Base-by-base conservation (phyloP, 1,140 invertebrate species). In the Trichonephila clavipes region DNA sequence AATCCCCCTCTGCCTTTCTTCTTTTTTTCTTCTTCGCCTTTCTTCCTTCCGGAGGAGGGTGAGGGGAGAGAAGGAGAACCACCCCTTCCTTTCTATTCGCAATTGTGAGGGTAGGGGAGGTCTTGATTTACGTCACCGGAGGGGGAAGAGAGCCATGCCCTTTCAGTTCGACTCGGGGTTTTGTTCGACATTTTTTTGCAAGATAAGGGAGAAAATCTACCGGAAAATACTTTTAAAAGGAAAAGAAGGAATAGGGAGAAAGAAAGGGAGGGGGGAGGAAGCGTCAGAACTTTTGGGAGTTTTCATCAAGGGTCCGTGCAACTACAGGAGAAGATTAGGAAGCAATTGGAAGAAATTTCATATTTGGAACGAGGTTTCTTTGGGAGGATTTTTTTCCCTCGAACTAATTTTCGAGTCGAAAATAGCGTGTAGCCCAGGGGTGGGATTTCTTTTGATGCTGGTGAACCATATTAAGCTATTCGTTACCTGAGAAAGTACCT, bases 191-290 rank as follows among this genome's bases (percentile, higher is more conserved):
- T 51, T 58, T 83, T 51, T 58, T 58, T 19, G 40, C 81, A 19
- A 59, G 87, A 61, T n/a, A 61, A 66, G 88, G 51, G 69, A 66
- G 88, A 51, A 90, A 77, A 59, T 90, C 66, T 77, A 58, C 72
- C 88, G 72, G 88, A 90, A 90, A 81, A 81, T 90, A 61, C n/a
- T 34, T 62, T 87, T 62, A 87, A 87, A 87, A 87, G 61, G 28
- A 87, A 51, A 77, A 77, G 69, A 72, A 21, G 64, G 2, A 51
- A 28, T 1, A 66, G 8, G 21, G 24, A n/a, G 12, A 28, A 10
- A 10, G 8, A n/a, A n/a, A 2, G 8, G 6, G 28, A 2, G 28
- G 40, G 28, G 72, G 40, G n/a, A n/a, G n/a, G n/a, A n/a, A 16
- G 24, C 2, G 1, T 18, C 16, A 44, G 18, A 83, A 58, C 21